Percentiles rank a stretch among this genome's conserved stretches.
Conservation (phyloP, 2,888 invertebrate species). For the Tuta absoluta region DNA sequence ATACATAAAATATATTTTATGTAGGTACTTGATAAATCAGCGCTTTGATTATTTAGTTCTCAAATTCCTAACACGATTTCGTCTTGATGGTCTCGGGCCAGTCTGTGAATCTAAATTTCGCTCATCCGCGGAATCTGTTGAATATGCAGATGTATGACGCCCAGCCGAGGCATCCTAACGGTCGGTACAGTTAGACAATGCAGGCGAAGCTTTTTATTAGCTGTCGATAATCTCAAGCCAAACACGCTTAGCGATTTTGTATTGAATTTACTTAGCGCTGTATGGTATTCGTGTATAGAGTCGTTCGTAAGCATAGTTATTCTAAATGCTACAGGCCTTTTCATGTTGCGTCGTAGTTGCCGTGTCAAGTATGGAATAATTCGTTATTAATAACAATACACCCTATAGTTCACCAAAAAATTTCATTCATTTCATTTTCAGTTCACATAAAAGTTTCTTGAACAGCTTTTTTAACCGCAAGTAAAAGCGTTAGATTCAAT, state of each 20-base stretch:
- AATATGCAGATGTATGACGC: slow-evolving; percentile 74
- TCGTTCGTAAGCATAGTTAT: background rate
- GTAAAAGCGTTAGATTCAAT: background rate
- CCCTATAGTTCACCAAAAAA: too few relatives aligned
- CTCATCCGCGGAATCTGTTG: slow-evolving; percentile 65
- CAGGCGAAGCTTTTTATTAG: slow-evolving; percentile 32
- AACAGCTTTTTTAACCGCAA: background rate
- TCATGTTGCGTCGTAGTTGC: background rate
- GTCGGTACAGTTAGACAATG: slow-evolving; percentile 68
- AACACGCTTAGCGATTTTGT: slow-evolving; percentile 13
- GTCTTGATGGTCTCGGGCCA: background rate
- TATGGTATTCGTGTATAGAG: background rate
- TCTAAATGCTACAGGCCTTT: background rate
- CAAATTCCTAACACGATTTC: background rate
- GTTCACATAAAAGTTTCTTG: background rate
- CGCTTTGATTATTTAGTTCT: too few relatives aligned
- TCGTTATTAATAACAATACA: background rate
- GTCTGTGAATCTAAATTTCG: slow-evolving; percentile 46
- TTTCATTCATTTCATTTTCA: too few relatives aligned
- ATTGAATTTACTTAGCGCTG: slow-evolving; percentile 11
- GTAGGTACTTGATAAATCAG: too few relatives aligned
- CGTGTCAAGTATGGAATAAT: background rate
- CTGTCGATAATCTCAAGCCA: slow-evolving; percentile 1
- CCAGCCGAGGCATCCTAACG: slow-evolving; percentile 72
- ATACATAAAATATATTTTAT: too few relatives aligned